Percentiles rank a stretch among this genome's conserved stretches.
Conservation (phyloP, 2,888 invertebrate genomes). For the Drosophila planitibia region DNA sequence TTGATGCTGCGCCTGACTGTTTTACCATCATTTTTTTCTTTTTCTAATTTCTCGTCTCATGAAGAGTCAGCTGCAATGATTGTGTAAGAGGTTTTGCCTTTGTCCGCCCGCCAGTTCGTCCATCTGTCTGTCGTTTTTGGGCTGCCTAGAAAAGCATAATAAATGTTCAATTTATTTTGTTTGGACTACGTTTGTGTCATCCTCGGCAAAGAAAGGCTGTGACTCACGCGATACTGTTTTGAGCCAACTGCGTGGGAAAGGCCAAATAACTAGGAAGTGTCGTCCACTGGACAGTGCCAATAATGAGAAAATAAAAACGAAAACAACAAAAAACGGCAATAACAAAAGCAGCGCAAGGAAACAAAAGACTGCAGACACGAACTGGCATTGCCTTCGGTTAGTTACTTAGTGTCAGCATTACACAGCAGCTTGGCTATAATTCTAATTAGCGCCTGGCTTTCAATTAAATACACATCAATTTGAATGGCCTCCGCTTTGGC, state of each 20-base stretch:
- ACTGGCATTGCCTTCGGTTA: conserved; percentile 21
- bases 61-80: conserved; percentile 70
- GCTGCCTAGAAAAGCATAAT: conserved; percentile 60
- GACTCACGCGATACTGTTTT: conserved; percentile 73
- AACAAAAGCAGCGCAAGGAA: conserved; percentile 19
- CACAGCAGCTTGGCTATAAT: conserved; percentile 68
- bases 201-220: conserved; percentile 58
- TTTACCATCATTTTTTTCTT: conserved; percentile 31
- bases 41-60: conserved; percentile 76
- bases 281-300: conserved; percentile 27
- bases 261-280: conserved; percentile 77
- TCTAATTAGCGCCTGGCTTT: conserved; percentile 75
- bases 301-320: conserved; percentile 8
- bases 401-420: conserved; percentile 59
- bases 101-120: conserved; percentile 4
- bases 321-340: not conserved
- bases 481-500: conserved; percentile 55
- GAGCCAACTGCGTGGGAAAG: conserved; percentile 71
- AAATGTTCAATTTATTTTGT: conserved; percentile 77
- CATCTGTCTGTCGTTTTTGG: conserved; percentile 24
- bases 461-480: conserved; percentile 79
- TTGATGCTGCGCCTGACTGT: conserved; percentile 18
- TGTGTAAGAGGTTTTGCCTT: conserved; percentile 62
- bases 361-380: conserved; percentile 59
- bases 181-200: conserved; percentile 62